Conservation (phyloP, 2,797 vertebrate species). For the Ctenopoma kingsleyae region DNA sequence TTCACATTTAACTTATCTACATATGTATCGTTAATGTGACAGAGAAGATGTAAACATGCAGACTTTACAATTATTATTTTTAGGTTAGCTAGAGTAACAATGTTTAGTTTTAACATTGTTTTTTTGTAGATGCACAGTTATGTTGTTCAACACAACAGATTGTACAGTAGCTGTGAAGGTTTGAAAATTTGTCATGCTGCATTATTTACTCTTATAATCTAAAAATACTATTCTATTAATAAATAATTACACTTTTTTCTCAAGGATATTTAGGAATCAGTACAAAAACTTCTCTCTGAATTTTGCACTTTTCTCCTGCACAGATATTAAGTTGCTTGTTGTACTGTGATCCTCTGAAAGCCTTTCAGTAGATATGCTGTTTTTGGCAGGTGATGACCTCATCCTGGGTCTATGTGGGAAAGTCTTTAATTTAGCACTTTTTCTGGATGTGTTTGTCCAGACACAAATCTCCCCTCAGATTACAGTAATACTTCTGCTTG, state of each 20-base stretch:
- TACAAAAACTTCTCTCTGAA: constrained; percentile 24
- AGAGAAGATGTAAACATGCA: neutral
- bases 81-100: neutral
- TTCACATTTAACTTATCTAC: constrained; percentile 1
- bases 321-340: neutral
- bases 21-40: neutral
- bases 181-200: constrained; percentile 22
- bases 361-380: neutral
- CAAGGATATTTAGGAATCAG: neutral
- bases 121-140: neutral
- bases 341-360: constrained; percentile 1
- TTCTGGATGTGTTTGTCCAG: constrained; percentile 39
- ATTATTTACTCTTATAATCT: constrained; percentile 45
- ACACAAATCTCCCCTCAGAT: constrained; percentile 23
- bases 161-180: constrained; percentile 9
- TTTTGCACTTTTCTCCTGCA: constrained; percentile 4
- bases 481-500: constrained; percentile 14
- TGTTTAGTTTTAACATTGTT: neutral
- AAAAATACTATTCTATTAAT: constrained; percentile 39
- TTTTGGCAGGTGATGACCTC: constrained; percentile 22
- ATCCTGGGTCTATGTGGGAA: neutral
- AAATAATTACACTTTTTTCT: constrained; percentile 19
- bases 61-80: neutral
- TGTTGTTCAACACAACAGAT: constrained; percentile 1
- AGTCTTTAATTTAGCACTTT: constrained; percentile 23